Conservation (phyloP, 2,113 vertebrate genomes). For the Catagonus wagneri region DNA sequence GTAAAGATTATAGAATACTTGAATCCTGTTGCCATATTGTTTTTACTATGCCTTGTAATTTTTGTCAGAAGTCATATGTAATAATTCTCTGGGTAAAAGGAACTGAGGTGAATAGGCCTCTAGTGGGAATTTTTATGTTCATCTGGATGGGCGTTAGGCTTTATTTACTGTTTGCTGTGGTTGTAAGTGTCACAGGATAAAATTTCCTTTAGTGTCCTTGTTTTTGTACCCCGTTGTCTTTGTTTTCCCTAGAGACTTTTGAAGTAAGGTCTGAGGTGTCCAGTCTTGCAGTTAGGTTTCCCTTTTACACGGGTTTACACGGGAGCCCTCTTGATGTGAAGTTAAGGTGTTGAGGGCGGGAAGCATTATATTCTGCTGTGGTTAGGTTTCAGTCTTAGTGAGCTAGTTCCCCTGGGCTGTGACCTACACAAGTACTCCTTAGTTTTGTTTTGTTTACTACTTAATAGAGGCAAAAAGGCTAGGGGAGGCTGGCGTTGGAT, state of each 20-base stretch:
- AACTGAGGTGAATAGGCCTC: background rate
- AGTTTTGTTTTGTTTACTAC: background rate
- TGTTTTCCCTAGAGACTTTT: background rate
- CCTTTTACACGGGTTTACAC: background rate
- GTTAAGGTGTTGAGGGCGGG: too few relatives aligned
- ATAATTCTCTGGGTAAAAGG: background rate
- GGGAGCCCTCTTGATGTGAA: background rate
- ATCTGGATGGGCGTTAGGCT: background rate
- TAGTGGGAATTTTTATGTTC: background rate
- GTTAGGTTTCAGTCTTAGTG: background rate
- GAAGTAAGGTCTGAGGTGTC: background rate
- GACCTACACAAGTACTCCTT: background rate
- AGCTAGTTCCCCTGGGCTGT: background rate
- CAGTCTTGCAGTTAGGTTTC: background rate
- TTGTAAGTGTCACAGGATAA: background rate
- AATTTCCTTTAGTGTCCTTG: background rate
- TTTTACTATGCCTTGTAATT: constrained; percentile 1
- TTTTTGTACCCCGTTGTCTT: background rate
- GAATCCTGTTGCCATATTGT: background rate
- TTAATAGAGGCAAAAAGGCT: background rate
- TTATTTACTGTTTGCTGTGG: background rate
- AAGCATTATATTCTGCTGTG: background rate
- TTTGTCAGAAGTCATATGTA: background rate
- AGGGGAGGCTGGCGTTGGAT: background rate
- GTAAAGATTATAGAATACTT: background rate